A percentile compares a stretch with the other conserved stretches of the same genome.
phyloP scores from a whole-genome alignment of 1,140 invertebrate species.

The Conopomorpha cramerella region DNA sequence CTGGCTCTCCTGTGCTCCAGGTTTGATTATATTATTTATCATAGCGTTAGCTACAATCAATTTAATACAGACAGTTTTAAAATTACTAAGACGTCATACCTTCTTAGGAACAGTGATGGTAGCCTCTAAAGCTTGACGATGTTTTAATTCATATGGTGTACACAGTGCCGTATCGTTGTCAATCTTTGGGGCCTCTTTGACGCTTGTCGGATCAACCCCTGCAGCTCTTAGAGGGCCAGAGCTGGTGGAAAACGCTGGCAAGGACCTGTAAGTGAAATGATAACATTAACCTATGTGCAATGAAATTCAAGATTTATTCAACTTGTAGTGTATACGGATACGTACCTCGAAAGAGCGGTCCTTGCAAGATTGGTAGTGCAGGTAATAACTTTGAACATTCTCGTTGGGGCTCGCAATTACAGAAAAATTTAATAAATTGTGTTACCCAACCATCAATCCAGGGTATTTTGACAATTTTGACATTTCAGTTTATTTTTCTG shows the following conservation, averaged over 20 bases:
- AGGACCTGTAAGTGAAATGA: slow-evolving; percentile 22
- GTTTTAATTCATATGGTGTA: slow-evolving; percentile 57
- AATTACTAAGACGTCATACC: slow-evolving; percentile 25
- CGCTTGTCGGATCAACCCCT: slow-evolving; percentile 21
- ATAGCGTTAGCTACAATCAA: too few relatives aligned
- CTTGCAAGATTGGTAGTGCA: slow-evolving; percentile 16
- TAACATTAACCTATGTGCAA: too few relatives aligned
- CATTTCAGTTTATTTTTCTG: too few relatives aligned
- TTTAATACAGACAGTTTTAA: too few relatives aligned
- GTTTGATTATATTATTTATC: too few relatives aligned
- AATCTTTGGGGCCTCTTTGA: slow-evolving; percentile 51
- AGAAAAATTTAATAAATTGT: too few relatives aligned
- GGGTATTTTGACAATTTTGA: too few relatives aligned
- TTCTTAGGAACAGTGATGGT: slow-evolving; percentile 61
- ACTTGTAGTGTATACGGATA: slow-evolving; percentile 1
- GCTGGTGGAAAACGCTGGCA: slow-evolving; percentile 28
- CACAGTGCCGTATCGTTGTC: slow-evolving; percentile 54
- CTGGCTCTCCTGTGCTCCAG: too few relatives aligned
- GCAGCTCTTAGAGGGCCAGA: slow-evolving; percentile 10
- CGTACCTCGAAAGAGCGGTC: slow-evolving; percentile 25
- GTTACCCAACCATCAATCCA: slow-evolving; percentile 9
- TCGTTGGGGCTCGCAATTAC: too few relatives aligned
- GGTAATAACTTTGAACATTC: slow-evolving; percentile 29
- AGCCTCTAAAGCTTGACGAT: slow-evolving; percentile 56
- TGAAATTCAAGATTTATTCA: too few relatives aligned